These are phyloP conservation scores for Melanostigma gelatinosum DNA, from an alignment of 2,113 vertebrate genomes.

Conservation along the genomic window DNA sequence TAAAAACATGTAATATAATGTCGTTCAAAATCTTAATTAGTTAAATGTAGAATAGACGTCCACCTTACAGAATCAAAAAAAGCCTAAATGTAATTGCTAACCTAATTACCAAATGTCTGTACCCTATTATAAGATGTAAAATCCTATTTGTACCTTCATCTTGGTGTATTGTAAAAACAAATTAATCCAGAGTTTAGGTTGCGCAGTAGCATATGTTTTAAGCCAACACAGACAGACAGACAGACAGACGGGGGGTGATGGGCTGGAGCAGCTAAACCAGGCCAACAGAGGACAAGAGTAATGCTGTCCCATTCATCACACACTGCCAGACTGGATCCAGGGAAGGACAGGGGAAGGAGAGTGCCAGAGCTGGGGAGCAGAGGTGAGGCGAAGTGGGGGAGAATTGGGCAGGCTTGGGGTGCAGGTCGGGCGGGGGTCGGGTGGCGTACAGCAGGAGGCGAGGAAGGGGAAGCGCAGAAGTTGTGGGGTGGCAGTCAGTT, in stretches of 20 bases:
- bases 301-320: constrained; percentile 84
- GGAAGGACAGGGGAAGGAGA: constrained; percentile 81
- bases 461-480: constrained; percentile 69
- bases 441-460: constrained; percentile 64
- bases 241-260: constrained; percentile 45
- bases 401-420: constrained; percentile 41
- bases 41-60: neutral
- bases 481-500: constrained; percentile 67
- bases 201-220: constrained; percentile 23
- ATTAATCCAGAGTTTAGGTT: neutral
- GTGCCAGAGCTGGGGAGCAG: constrained; percentile 67
- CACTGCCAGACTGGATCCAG: constrained; percentile 68
- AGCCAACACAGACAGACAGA: constrained; percentile 25
- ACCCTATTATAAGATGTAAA: neutral
- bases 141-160: neutral
- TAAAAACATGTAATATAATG: neutral
- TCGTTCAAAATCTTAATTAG: neutral
- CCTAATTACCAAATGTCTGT: neutral
- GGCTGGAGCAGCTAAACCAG: constrained; percentile 73
- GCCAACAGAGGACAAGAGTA: constrained; percentile 83
- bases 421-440: constrained; percentile 51
- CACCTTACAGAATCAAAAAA: constrained; percentile 12
- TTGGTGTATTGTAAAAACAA: neutral
- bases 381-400: constrained; percentile 66
- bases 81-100: neutral